Evolutionary conservation across 2,113 vertebrate genomes (phyloP), one percentile per base, ranked within the genome.

Genomic region (Urocolius indicus): DNA sequence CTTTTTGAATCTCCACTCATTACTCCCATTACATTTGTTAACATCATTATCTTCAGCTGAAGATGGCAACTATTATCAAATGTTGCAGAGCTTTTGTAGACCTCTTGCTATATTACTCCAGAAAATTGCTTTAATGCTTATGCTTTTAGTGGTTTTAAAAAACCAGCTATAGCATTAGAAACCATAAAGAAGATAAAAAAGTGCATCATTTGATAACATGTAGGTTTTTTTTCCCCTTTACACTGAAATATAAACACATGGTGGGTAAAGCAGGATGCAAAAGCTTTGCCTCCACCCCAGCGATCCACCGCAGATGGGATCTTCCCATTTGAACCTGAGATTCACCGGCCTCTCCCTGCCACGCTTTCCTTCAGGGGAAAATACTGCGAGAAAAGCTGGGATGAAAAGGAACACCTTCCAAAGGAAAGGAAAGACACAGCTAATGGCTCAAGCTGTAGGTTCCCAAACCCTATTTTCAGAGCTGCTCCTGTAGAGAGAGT

Each of bases 101-200:
- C 97, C 94, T 97, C 96, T 97, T 84, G 94, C 96, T 97, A 84
- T 96, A 97, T 98, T 97, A 94, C 97, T 96, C 97, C 51, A 93
- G 97, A 97, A 98, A 98, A 98, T 98, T 98, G 97, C 97, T 97
- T 97, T 98, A 98, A 98, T 98, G 98, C 97, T 96, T 89, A 93
- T 95, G 97, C 98, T 98, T 97, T 98, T 97, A 98, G 97, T 65
- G 93, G 86, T 89, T 97, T 96, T 52, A 93, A 89, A 95, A 97
- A 98, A 91, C 38, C 97, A 96, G 94, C 97, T 95, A 94, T 87
- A 95, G 97, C 97, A 95, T 97, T 95, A 97, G 93, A 91, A 97
- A 94, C 96, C 93, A 92, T 95, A 96, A 94, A 97, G 96, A 96
- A 90, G 96, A 97, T 92, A 93, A 94, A 96, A 93, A 95, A 95